Evolutionary conservation across 2,888 invertebrate genomes (phyloP), one percentile per base, ranked within the genome.

Genomic region (Argyresthia albistria): DNA sequence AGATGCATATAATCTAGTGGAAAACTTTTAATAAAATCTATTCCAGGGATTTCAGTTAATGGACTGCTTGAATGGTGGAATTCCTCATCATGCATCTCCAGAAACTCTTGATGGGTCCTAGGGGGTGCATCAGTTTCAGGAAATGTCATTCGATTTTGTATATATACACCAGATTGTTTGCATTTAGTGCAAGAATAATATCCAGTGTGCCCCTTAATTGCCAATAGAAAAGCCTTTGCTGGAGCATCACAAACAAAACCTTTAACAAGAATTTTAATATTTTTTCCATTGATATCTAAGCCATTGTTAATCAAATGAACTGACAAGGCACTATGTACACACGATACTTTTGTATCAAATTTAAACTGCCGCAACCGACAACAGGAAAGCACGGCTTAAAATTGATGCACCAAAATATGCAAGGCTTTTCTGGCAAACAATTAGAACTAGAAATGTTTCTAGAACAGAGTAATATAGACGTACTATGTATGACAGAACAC

Each of bases 161-260:
- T 14, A 43, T 43, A 51, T 35, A 35, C 35, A 50, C 53, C 55
- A 35, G 50, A 48, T 50, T 54, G 54, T 43, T 48, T 50, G 52
- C 56, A 58, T 52, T 59, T 56, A 49, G 57, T 53, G 43, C 57
- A 58, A 10, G 57, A 58, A 36, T 46, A 46, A 54, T 55, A 56
- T 11, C 54, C 55, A 43, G 53, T 55, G 52, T 59, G 58, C 46
- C 57, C 54, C 46, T 54, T 55, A 48, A 50, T 45, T 47, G 35
- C 53, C 50, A 50, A 53, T 43, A 55, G 54, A 16, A 54, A 57
- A 12, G 54, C 51, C 46, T 56, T 58, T 15, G 56, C 56, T 43
- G 57, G 58, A 55, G 54, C 55, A 56, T 57, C 58, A 59, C 57
- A 58, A 47, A 59, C 50, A 54, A 61, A 58, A 53, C 47, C 43